Base-by-base conservation (phyloP, 2,888 invertebrate genomes). In the Graphium colonna region DNA sequence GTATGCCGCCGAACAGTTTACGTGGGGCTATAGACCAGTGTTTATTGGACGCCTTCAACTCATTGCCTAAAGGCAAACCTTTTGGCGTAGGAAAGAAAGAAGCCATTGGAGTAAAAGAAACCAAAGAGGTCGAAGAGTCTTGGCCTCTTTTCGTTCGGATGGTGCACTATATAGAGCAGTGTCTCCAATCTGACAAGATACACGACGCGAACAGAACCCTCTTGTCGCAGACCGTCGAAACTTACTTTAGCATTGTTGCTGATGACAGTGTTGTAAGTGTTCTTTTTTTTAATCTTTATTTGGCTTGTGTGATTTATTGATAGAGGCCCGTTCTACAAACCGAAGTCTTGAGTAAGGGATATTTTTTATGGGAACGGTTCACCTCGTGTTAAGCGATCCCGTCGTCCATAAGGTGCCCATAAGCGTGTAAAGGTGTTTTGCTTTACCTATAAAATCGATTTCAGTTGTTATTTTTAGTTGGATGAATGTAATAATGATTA, bases 121-220 rank as follows among this genome's bases (percentile, higher is more conserved):
- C 55, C 4, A 64, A 87, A 5, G 61, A 66, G 16, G 58, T 56
- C 2, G 60, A 68, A 5, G 39, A 39, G 0, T 3, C 1, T 0
- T 69, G 73, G 36, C 53, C 68, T 13, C 51, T 77, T 38, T 84
- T 87, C 48, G 60, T 71, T 1, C 71, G 60, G 33, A 78, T 76
- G 61, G 51, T 89, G 65, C 67, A 65, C 1, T 58, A 60, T 55
- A 70, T 92, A 18, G 79, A 79, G 44, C 68, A 67, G 10, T 82
- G 91, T 43, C 69, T 94, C 58, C 82, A 82, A 28, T 77, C 86
- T 55, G 83, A 90, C 9, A 80, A 80, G 58, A 91, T 92, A 53
- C 92, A 92, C 52, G 92, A 93, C 40, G 91, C 91, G 0, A 93
- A 93, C 61, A 90, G 92, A 63, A 89, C 85, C 0, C 56, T 91